Conservation (phyloP, 1,140 invertebrate genomes). For the Temnothorax nylanderi region DNA sequence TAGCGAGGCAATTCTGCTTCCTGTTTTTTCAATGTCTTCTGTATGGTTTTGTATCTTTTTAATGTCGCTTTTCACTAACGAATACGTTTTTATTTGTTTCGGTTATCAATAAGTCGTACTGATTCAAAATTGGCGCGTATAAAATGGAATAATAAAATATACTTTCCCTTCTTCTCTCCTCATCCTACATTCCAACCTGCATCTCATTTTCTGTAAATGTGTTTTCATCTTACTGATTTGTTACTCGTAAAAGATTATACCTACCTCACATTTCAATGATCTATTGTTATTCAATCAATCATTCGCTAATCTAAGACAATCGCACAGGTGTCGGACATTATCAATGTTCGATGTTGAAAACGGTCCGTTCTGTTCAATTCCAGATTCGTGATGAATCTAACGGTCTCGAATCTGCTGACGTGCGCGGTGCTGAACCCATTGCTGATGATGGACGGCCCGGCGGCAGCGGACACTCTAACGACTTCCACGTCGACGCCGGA, state of each 20-base stretch:
- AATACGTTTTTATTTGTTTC: not conserved
- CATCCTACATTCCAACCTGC: not conserved
- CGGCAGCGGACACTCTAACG: constrained; percentile 23
- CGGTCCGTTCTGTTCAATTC: constrained; percentile 54
- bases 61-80: not conserved
- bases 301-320: not conserved
- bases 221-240: not conserved
- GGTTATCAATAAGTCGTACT: not conserved
- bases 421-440: constrained; percentile 88
- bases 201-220: not conserved
- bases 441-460: constrained; percentile 84
- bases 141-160: not conserved
- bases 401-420: constrained; percentile 88
- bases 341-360: constrained; percentile 22
- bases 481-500: constrained; percentile 44
- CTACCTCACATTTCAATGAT: not conserved
- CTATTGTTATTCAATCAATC: not conserved
- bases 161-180: no score
- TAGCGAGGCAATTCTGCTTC: not conserved
- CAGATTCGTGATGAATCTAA: constrained; percentile 90
- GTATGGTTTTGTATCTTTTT: not conserved
- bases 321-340: not conserved
- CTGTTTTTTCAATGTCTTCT: not conserved
- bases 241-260: not conserved
- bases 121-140: not conserved